phyloP scores from a whole-genome alignment of 2,113 vertebrate species.

The Rhabdornis inornatus region DNA sequence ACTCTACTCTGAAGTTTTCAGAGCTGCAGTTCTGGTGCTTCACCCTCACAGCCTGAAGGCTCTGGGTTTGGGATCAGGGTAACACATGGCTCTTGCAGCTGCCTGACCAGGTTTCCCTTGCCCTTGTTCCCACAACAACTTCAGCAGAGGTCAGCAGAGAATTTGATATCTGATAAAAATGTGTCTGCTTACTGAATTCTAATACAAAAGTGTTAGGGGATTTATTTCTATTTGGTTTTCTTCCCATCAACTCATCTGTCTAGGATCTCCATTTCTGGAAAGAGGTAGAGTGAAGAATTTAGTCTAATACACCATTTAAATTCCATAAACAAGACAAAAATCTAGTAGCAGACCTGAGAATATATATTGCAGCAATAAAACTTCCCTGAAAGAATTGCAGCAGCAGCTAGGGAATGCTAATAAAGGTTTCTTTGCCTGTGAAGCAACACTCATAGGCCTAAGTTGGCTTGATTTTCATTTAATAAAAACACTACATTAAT shows the following conservation, averaged over 20 bases:
- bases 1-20: neutral
- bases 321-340: conserved; percentile 65
- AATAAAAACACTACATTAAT: conserved; percentile 42
- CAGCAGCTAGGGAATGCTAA: conserved; percentile 43
- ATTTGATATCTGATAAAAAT: neutral
- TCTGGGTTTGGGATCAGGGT: neutral
- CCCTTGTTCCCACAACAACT: neutral
- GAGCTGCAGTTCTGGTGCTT: neutral
- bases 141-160: conserved; percentile 42
- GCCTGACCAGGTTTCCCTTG: neutral
- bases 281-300: conserved; percentile 20
- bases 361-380: conserved; percentile 62
- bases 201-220: neutral
- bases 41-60: neutral
- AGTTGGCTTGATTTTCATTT: conserved; percentile 41
- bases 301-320: conserved; percentile 57
- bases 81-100: neutral
- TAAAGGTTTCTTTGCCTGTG: neutral
- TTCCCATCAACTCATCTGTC: conserved; percentile 28
- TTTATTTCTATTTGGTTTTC: conserved; percentile 33
- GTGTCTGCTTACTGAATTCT: neutral
- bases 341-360: conserved; percentile 35
- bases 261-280: conserved; percentile 7
- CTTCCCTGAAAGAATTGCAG: conserved; percentile 32
- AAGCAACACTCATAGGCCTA: conserved; percentile 2